Evolutionary conservation across 2,888 invertebrate species (phyloP), one percentile per base, ranked within the genome.

Genomic region (Euzophera pinguis): DNA sequence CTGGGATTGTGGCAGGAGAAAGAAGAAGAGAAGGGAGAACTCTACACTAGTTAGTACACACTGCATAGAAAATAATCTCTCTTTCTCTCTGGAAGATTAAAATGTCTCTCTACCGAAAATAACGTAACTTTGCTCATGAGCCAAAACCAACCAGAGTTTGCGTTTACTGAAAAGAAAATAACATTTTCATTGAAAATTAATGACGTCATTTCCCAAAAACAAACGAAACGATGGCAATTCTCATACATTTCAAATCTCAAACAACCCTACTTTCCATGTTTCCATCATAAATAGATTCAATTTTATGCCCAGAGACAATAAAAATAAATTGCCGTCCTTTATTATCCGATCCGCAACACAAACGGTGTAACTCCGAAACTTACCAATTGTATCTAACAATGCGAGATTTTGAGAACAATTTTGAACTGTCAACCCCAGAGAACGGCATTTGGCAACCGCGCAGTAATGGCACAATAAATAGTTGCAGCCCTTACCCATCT

Each of bases 391-490:
- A 45, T 45, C 45, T 45, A 45, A 45, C 45, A 45, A 45, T 34
- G 45, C 32, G 45, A 45, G 67, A 65, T 67, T 70, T 62, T 63
- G 64, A 71, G 69, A 72, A 71, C 82, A 78, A 84, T 88, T 83
- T 78, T 75, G 74, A 80, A 77, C 87, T 84, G 86, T 85, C 87
- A 81, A 65, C 71, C 73, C 75, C 84, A 79, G 69, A 64, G 63
- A 65, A 60, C 60, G 73, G 78, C 83, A 78, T 84, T 87, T 84
- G 81, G 75, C 82, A 80, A 81, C 79, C 81, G 65, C 77, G 69
- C 77, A 73, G 80, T 88, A 88, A 89, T 88, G 79, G 84, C 73
- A 84, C 87, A 87, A 88, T 86, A 85, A 85, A 86, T 88, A 89
- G 88, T 88, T 69, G 75, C 84, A 84, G 78, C 88, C 87, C 84